phyloP scores from a whole-genome alignment of 2,797 vertebrate species.

The Menidia menidia region DNA sequence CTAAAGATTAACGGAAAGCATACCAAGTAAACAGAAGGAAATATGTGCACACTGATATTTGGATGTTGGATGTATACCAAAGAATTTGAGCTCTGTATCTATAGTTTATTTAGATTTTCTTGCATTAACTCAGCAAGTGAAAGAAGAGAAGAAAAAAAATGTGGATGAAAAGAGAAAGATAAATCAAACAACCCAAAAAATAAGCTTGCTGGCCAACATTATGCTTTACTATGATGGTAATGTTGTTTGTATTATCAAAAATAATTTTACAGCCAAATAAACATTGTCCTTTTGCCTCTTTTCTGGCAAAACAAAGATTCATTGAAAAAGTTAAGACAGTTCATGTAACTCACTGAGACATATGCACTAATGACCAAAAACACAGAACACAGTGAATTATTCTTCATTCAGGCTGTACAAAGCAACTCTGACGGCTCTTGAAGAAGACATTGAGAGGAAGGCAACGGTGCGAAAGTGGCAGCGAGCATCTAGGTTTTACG shows the following conservation, averaged over 20 bases:
- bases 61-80: no score
- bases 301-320: slow-evolving; percentile 2
- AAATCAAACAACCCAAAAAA: slow-evolving; percentile 37
- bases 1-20: no score
- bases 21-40: no score
- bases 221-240: slow-evolving; percentile 26
- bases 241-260: slow-evolving; percentile 35
- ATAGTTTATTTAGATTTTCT: no score
- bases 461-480: slow-evolving; percentile 8
- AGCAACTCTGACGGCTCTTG: slow-evolving; percentile 21
- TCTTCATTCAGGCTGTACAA: slow-evolving; percentile 20
- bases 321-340: background rate
- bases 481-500: slow-evolving; percentile 35
- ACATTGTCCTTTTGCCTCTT: background rate
- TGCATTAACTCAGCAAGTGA: no score
- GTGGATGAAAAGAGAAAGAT: slow-evolving; percentile 23
- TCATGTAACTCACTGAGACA: slow-evolving; percentile 11
- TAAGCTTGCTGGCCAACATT: background rate
- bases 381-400: slow-evolving; percentile 39
- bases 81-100: no score
- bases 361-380: slow-evolving; percentile 31
- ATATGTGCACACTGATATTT: no score
- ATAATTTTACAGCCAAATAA: slow-evolving; percentile 31
- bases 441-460: slow-evolving; percentile 3
- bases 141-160: background rate